Percentiles rank a stretch among this genome's conserved stretches.
Conservation (phyloP, 2,113 vertebrate species). For the Tonatia bakeri region DNA sequence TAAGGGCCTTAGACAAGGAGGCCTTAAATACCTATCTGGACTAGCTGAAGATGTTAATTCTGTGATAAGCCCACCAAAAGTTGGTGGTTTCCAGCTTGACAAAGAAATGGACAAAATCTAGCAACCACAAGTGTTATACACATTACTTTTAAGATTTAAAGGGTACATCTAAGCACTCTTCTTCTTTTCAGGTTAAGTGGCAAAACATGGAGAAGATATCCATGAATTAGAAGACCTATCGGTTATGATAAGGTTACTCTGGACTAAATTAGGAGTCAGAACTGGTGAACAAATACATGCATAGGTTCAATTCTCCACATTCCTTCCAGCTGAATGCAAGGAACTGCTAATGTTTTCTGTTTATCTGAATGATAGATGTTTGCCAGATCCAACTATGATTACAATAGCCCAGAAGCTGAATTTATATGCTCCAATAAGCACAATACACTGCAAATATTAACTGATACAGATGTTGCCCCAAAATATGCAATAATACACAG, state of each 20-base stretch:
- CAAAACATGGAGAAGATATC: not conserved
- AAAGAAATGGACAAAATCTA: not conserved
- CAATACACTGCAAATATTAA: not conserved
- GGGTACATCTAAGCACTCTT: not conserved
- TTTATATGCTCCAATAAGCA: not conserved
- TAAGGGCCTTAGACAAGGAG: not conserved
- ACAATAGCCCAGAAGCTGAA: not conserved
- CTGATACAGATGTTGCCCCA: not conserved
- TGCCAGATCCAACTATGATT: not conserved
- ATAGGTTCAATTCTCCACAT: not conserved
- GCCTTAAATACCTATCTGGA: not conserved
- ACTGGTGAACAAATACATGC: not conserved
- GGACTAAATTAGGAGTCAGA: not conserved
- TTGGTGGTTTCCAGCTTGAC: not conserved
- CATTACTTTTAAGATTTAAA: not conserved
- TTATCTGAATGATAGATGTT: not conserved
- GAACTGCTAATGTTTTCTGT: not conserved
- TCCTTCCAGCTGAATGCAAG: not conserved
- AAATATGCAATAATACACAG: not conserved
- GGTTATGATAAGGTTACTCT: not conserved
- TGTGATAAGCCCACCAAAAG: not conserved
- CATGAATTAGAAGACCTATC: not conserved
- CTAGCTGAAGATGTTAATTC: not conserved
- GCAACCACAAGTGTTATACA: not conserved
- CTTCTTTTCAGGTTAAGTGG: not conserved